Conservation (phyloP, 37 sponge, comb jelly and placozoan genomes). For the Tethya wilhelma region DNA sequence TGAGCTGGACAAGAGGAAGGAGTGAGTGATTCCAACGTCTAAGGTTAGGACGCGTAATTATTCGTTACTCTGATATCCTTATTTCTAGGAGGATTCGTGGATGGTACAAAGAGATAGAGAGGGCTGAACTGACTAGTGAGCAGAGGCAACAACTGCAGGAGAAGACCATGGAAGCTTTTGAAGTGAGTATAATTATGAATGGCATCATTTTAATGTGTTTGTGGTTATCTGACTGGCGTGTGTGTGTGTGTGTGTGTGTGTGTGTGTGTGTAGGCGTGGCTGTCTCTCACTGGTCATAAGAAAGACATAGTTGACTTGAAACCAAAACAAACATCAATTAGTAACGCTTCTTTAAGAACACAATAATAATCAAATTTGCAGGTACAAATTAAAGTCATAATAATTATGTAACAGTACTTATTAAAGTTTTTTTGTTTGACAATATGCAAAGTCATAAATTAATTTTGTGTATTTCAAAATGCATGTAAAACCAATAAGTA, state of each 20-base stretch:
- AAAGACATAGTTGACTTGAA: constrained; percentile 65
- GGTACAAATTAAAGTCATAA: no score
- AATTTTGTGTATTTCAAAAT: not conserved
- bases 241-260: not conserved
- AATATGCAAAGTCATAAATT: not conserved
- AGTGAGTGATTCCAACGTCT: constrained; percentile 42
- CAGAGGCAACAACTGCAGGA: constrained; percentile 50
- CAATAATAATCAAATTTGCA: no score
- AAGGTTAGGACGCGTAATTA: not conserved
- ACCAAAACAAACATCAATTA: constrained; percentile 7
- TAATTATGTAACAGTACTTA: no score
- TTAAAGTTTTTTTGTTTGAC: no score
- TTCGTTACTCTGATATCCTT: not conserved
- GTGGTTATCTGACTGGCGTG: not conserved
- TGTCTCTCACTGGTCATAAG: constrained; percentile 55
- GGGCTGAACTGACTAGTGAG: constrained; percentile 37
- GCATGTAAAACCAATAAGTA: not conserved
- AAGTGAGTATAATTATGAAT: constrained; percentile 24
- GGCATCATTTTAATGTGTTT: not conserved
- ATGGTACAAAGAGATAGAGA: constrained; percentile 55
- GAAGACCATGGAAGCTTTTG: constrained; percentile 49
- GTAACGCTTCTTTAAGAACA: not conserved
- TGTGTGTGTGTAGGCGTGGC: constrained; percentile 59
- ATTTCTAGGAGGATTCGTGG: constrained; percentile 35
- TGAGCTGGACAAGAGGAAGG: constrained; percentile 35